Evolutionary conservation across 1,140 invertebrate genomes (phyloP), one percentile per base, ranked within the genome.

Genomic region (Onthophagus taurus): DNA sequence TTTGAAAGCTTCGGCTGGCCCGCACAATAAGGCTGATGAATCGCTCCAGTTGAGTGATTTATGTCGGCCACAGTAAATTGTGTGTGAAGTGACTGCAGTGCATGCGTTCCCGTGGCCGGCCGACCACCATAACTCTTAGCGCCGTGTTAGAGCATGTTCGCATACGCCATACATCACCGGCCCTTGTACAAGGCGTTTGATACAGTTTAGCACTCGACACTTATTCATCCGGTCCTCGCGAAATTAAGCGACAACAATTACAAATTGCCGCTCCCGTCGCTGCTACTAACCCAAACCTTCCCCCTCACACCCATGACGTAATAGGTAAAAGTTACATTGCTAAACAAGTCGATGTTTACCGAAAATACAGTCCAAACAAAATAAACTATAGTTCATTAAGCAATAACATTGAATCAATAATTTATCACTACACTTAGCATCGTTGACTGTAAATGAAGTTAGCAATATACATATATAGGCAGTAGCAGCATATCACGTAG

Each of bases 1-100:
- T 50, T 49, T 53, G 55, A 51, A 48, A 51, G 48, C 49, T 41
- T 47, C 47, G 50, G 23, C 35, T 31, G 44, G 26, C 37, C 42
- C 31, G 46, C 45, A 53, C 51, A 54, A 50, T 48, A 48, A 55
- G 49, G 44, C 54, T 59, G 57, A 59, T 59, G 57, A 57, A 59
- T 59, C 53, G 57, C 47, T 42, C 39, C 45, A 48, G 52, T 52
- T 57, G 57, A 58, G 57, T 58, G 57, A 58, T 58, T 57, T 58
- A 58, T 58, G 52, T 58, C 57, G 50, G 47, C 48, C 51, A 51
- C 47, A 49, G 50, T 54, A 52, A 58, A 56, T 58, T 58, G 53
- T 59, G 54, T 54, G 55, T 54, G 55, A 54, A 52, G 41, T 52
- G 54, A 39, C 48, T 45, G 45, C 26, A 42, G 36, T 37, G 17